phyloP scores from a whole-genome alignment of 2,888 invertebrate species.

The Agrotis clavis region DNA sequence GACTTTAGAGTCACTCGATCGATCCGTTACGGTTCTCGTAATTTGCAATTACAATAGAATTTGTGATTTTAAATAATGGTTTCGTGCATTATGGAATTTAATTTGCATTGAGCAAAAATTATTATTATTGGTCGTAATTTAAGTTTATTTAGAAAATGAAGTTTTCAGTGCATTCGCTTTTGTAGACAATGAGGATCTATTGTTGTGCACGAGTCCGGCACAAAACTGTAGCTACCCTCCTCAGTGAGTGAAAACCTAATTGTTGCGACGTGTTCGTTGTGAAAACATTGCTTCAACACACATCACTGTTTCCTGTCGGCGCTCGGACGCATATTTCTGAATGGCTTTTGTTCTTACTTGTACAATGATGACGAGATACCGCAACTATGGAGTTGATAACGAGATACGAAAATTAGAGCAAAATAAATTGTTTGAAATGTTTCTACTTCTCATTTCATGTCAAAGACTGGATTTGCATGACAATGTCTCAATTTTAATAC shows the following conservation, averaged over 20 bases:
- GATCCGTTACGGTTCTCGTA: slow-evolving; percentile 88
- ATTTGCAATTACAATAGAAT: slow-evolving; percentile 77
- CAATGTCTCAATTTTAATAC: slow-evolving; percentile 49
- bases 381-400: slow-evolving; percentile 69
- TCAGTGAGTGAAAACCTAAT: slow-evolving; percentile 87
- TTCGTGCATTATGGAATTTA: slow-evolving; percentile 69
- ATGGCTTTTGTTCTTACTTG: slow-evolving; percentile 88
- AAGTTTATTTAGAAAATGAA: slow-evolving; percentile 68
- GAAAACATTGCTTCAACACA: slow-evolving; percentile 87
- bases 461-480: slow-evolving; percentile 42
- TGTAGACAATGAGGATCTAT: slow-evolving; percentile 78
- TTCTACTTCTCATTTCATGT: slow-evolving; percentile 40
- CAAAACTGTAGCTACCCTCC: slow-evolving; percentile 85
- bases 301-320: slow-evolving; percentile 83
- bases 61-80: slow-evolving; percentile 81
- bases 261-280: slow-evolving; percentile 79
- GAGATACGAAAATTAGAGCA: slow-evolving; percentile 68
- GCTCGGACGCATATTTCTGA: slow-evolving; percentile 85
- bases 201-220: slow-evolving; percentile 74
- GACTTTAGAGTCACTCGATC: slow-evolving; percentile 84
- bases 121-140: slow-evolving; percentile 65
- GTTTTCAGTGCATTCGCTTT: slow-evolving; percentile 73
- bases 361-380: slow-evolving; percentile 82
- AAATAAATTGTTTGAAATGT: slow-evolving; percentile 54
- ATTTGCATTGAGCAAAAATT: slow-evolving; percentile 72